Percentiles rank a stretch among this genome's conserved stretches.
Conservation (phyloP, 2,888 invertebrate species). For the Biston stratarius region DNA sequence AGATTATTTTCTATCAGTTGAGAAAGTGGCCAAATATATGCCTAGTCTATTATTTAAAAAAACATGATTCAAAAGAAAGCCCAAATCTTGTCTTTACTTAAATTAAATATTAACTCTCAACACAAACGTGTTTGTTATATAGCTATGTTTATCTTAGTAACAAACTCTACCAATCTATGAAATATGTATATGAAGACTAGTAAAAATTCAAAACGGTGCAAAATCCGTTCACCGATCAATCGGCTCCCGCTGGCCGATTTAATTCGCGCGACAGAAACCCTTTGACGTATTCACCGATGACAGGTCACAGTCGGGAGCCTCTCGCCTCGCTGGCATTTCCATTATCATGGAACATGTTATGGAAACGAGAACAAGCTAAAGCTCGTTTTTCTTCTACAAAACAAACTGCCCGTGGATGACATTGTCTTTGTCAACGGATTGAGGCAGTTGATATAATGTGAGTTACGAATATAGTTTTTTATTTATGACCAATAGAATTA, state of each 20-base stretch:
- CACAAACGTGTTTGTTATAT: no score
- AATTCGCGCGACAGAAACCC: slow-evolving; percentile 82
- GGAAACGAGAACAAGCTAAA: slow-evolving; percentile 9
- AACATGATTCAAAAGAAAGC: no score
- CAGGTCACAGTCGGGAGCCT: slow-evolving; percentile 79
- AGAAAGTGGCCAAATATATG: no score
- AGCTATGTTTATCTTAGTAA: no score
- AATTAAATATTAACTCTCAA: no score
- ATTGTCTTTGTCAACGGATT: neutral
- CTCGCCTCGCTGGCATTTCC: slow-evolving; percentile 71
- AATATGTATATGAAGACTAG: neutral
- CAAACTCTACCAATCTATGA: neutral
- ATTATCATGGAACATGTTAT: slow-evolving; percentile 62
- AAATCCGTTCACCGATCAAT: slow-evolving; percentile 71
- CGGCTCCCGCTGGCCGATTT: slow-evolving; percentile 81
- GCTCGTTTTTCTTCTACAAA: neutral
- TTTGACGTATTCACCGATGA: slow-evolving; percentile 79
- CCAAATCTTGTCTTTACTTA: no score
- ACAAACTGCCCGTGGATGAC: neutral
- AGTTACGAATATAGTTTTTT: neutral
- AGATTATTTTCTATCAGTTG: no score
- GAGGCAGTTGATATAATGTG: neutral
- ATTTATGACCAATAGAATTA: no score
- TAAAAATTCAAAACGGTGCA: slow-evolving; percentile 16
- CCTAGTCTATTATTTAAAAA: no score